Base-by-base conservation (phyloP, 2,888 invertebrate species). In the Pandemis heparana region DNA sequence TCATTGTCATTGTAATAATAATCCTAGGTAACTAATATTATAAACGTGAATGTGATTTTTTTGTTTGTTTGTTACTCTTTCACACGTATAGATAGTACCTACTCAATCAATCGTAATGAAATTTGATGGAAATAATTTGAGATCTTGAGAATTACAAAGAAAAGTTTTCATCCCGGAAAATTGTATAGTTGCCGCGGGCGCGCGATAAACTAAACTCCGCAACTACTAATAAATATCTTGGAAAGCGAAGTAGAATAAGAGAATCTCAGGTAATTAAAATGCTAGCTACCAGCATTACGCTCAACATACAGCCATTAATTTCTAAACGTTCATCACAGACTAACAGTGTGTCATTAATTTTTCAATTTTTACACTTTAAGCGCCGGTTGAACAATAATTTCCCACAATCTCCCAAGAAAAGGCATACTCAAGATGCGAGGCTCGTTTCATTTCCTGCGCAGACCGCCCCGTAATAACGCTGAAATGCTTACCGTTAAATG, bases 381-480 rank as follows among this genome's bases (percentile, higher is more conserved):
- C 51, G 51, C 8, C 51, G 9, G 16, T 53, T 53, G 16, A 5
- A 61, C 41, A 46, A 59, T 48, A 48, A 65, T 61, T 69, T 61
- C 18, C 69, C 10, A 48, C 46, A 48, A 70, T 59, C 70, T 65
- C n/a, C 38, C 43, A 48, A 38, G 16, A 14, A 62, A 62, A 53
- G 39, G 18, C 18, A 61, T 38, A 46, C 14, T 48, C 59, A 46
- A 51, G 59, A 65, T 2, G 46, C 64, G 10, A 53, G 8, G 60
- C 16, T 71, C 38, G 43, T 43, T 67, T 67, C 61, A 67, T 67
- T 72, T 67, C 72, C 72, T 18, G 6, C 39, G 59, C 32, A 60
- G 59, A 71, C 71, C 51, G 16, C 12, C 14, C 48, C 14, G 46
- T 56, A 67, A 72, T 72, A 67, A 67, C 32, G 39, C 53, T 43